Conservation (phyloP, 2,113 vertebrate species). For the Varanus salvator region DNA sequence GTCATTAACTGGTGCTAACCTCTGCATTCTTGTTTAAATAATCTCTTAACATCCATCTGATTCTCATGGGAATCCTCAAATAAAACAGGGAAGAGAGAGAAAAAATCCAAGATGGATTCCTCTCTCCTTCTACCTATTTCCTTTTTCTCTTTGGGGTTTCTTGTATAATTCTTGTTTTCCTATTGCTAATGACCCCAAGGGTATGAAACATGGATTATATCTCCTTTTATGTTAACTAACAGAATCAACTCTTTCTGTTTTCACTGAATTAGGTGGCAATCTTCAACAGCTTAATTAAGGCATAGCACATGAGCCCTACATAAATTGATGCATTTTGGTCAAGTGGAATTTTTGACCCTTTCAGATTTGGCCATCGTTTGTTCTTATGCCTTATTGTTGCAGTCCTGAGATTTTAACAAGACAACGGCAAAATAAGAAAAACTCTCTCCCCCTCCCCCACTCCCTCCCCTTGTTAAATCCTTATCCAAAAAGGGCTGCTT, state of each 20-base stretch:
- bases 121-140: background rate
- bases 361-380: background rate
- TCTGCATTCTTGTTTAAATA: slow-evolving; percentile 74
- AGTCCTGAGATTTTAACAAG: background rate
- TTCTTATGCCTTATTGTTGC: background rate
- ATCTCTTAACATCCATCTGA: slow-evolving; percentile 65
- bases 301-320: slow-evolving; percentile 59
- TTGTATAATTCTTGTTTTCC: slow-evolving; percentile 33
- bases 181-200: slow-evolving; percentile 31
- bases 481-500: background rate
- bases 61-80: slow-evolving; percentile 53
- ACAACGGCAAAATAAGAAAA: background rate
- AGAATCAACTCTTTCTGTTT: slow-evolving; percentile 57
- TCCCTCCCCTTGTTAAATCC: background rate
- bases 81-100: background rate
- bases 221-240: slow-evolving; percentile 43
- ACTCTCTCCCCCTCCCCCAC: too few relatives aligned
- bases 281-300: slow-evolving; percentile 62
- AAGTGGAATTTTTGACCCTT: background rate
- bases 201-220: slow-evolving; percentile 36
- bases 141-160: background rate
- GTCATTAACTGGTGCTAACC: slow-evolving; percentile 82
- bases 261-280: slow-evolving; percentile 69
- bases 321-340: background rate
- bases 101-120: slow-evolving; percentile 30